Conservation (phyloP, 1,140 invertebrate genomes). For the Rhopalosiphum maidis region DNA sequence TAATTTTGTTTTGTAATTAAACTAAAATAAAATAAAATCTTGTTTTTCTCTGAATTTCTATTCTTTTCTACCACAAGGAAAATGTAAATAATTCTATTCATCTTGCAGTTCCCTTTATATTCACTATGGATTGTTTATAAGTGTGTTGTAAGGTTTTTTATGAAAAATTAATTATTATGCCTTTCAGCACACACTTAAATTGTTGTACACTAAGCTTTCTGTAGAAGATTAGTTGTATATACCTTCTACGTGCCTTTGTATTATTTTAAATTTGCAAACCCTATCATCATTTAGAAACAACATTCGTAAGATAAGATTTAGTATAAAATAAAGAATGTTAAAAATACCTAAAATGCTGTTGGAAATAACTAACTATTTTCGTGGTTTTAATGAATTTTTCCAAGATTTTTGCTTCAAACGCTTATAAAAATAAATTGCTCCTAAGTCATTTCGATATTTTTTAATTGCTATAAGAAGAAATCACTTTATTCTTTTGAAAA, state of each 20-base stretch:
- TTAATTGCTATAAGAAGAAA: too few relatives aligned
- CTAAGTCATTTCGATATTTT: too few relatives aligned
- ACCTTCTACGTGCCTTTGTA: background rate
- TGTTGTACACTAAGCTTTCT: background rate
- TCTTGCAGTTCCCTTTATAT: background rate
- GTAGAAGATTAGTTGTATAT: background rate
- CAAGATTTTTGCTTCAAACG: too few relatives aligned
- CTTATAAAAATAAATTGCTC: too few relatives aligned
- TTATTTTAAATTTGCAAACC: background rate
- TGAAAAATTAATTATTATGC: constrained; percentile 32
- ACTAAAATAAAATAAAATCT: background rate
- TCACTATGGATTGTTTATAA: constrained; percentile 3
- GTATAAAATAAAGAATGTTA: background rate
- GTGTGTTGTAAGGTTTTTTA: background rate
- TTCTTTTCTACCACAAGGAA: background rate
- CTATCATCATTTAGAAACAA: constrained; percentile 30
- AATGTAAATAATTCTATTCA: background rate
- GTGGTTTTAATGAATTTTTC: background rate
- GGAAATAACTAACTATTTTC: background rate
- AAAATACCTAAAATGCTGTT: background rate
- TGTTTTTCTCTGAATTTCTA: background rate
- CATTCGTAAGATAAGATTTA: background rate
- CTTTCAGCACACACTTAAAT: background rate
- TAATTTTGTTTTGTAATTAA: background rate
- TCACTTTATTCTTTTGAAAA: too few relatives aligned